Evolutionary conservation across 2,113 vertebrate species (phyloP).

Genomic region (Willisornis vidua): DNA sequence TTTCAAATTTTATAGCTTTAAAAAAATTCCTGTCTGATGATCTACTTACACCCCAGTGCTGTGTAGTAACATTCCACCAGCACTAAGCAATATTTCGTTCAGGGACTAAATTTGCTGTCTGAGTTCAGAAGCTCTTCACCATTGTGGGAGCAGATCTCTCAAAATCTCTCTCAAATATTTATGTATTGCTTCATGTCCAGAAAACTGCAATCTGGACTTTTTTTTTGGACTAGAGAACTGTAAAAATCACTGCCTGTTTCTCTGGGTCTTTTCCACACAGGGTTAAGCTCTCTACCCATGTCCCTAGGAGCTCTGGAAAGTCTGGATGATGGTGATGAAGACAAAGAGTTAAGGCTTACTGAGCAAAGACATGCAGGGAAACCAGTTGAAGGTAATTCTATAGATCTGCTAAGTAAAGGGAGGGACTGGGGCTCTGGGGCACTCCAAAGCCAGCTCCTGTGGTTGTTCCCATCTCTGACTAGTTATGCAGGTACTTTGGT

Average conservation of each 20-base stretch:
- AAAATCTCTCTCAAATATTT: neutral
- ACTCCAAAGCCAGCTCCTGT: neutral
- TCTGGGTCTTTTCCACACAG: neutral
- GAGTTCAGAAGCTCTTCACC: neutral
- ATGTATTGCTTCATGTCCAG: neutral
- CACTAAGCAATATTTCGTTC: neutral
- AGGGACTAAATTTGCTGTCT: neutral
- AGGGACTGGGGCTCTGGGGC: neutral
- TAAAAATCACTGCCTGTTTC: neutral
- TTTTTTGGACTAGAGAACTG: neutral
- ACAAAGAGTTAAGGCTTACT: neutral
- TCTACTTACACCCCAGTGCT: neutral
- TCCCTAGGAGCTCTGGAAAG: neutral
- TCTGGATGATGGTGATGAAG: neutral
- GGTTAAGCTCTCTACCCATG: neutral
- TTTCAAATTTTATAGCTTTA: slow-evolving; percentile 14
- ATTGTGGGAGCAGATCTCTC: neutral
- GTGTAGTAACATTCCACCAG: neutral
- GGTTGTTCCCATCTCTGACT: neutral
- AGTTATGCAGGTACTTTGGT: neutral
- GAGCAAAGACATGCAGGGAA: neutral
- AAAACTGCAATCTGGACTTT: neutral
- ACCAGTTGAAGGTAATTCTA: neutral
- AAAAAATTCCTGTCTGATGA: slow-evolving; percentile 5
- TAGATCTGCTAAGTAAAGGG: neutral